A percentile compares a stretch with the other conserved stretches of the same genome.
Conservation (phyloP, 92 coral and sea anemone species). For the Actinernus sp. region DNA sequence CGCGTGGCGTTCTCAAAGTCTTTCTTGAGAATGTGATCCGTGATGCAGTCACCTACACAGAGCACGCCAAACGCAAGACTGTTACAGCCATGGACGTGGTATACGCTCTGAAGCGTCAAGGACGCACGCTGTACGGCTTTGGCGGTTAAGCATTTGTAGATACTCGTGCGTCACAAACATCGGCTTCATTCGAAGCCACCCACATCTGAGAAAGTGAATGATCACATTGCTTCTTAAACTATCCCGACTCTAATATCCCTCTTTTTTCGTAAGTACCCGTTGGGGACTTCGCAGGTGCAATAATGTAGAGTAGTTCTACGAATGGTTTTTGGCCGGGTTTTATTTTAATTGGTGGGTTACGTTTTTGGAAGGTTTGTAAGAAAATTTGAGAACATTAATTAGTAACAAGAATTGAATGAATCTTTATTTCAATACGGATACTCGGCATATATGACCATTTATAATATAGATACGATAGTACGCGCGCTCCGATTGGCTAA, state of each 20-base stretch:
- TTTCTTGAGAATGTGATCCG: conserved; percentile 98
- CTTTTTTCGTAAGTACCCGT: too few species aligned
- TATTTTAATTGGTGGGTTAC: too few species aligned
- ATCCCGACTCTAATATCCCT: background rate
- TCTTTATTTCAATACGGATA: too few species aligned
- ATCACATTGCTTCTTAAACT: conserved; percentile 14
- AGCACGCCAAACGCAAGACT: conserved; percentile 98
- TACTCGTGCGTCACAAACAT: background rate
- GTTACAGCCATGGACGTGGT: conserved; percentile 99
- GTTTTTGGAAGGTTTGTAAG: too few species aligned
- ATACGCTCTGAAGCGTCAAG: conserved; percentile 94
- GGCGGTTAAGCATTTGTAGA: conserved; percentile 60
- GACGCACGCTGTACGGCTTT: conserved; percentile 97
- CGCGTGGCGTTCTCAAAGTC: conserved; percentile 96
- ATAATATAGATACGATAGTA: too few species aligned
- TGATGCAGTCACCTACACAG: conserved; percentile 97
- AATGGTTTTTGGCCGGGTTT: too few species aligned
- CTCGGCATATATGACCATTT: too few species aligned
- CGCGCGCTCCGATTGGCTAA: too few species aligned
- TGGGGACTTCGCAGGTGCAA: too few species aligned
- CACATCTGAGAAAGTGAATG: conserved; percentile 61
- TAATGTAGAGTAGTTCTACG: too few species aligned
- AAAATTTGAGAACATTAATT: too few species aligned
- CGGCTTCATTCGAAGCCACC: conserved; percentile 68
- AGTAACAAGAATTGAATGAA: too few species aligned